Base-by-base conservation (phyloP, 2,797 vertebrate species). In the Acanthurus lineatus region DNA sequence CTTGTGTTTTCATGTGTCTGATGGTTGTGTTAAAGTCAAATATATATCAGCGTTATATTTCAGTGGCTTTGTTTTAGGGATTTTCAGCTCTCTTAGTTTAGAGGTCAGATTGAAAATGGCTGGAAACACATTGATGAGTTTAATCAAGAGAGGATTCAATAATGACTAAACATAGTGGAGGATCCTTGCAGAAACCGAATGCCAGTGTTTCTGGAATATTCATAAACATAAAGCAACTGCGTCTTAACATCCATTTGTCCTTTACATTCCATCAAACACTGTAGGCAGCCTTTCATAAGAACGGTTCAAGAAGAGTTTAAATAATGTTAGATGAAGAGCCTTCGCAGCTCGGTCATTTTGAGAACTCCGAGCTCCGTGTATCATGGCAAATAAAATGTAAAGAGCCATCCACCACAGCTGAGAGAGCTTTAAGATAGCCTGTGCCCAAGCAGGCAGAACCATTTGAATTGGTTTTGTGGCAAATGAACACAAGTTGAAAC, bases 361-460 rank as follows among this genome's bases (percentile, higher is more conserved):
- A 69, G 56, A 60, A 10, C 32, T 52, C 44, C 3, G 71, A 35
- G 69, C 63, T 62, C 58, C 28, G 48, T 38, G 12, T 49, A 68
- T 76, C 38, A 67, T 53, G 53, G 69, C 60, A 73, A 53, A 76
- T 66, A 32, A 63, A 77, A 80, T 47, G 47, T 62, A 83, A 71
- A 70, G 63, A 79, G 61, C 16, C 73, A 68, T 79, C 65, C 57
- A 73, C 60, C 68, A 73, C 58, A 70, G 64, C 71, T 61, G 54
- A 70, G 54, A 40, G 63, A 56, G 42, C 67, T 62, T 63, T 9
- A 14, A 63, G 77, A 81, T 73, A 25, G 65, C 51, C 42, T 48
- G 53, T 77, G 81, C 61, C 54, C 66, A 82, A 82, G 63, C 60
- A 85, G 73, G 69, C 69, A 64, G 80, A 89, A 82, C 80, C 62